phyloP scores from a whole-genome alignment of 2,888 invertebrate genomes.

The Tethea ocularis region DNA sequence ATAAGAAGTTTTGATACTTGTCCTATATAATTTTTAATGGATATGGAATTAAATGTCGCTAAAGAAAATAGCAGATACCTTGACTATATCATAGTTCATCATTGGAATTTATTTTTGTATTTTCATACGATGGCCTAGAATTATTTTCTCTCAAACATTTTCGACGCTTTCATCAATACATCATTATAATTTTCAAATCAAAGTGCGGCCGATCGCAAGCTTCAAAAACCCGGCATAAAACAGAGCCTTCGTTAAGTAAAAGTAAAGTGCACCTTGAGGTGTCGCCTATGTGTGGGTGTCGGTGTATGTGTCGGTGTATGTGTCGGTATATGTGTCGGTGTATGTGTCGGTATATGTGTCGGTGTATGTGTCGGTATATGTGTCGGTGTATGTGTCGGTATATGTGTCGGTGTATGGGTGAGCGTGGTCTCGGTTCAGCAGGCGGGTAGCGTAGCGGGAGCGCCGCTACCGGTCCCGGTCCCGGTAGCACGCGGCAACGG shows the following conservation, averaged over 20 bases:
- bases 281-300: not conserved
- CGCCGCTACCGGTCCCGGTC: constrained; percentile 24
- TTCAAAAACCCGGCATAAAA: too few species aligned
- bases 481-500: constrained; percentile 87
- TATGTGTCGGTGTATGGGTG: constrained; percentile 6
- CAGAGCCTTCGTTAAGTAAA: not conserved
- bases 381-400: not conserved
- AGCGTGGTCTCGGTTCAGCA: constrained; percentile 3
- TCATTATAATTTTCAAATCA: too few species aligned
- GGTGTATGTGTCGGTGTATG: not conserved
- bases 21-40: too few species aligned
- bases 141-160: too few species aligned
- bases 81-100: too few species aligned
- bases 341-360: not conserved
- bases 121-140: too few species aligned
- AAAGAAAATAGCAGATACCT: too few species aligned
- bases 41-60: too few species aligned
- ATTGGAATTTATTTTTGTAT: too few species aligned
- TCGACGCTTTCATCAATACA: too few species aligned
- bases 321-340: not conserved
- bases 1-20: too few species aligned
- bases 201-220: not conserved
- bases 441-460: constrained; percentile 10
- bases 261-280: not conserved
- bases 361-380: not conserved